Evolutionary conservation across 2,113 vertebrate species (phyloP).

Genomic region (Formicarius rufipectus): DNA sequence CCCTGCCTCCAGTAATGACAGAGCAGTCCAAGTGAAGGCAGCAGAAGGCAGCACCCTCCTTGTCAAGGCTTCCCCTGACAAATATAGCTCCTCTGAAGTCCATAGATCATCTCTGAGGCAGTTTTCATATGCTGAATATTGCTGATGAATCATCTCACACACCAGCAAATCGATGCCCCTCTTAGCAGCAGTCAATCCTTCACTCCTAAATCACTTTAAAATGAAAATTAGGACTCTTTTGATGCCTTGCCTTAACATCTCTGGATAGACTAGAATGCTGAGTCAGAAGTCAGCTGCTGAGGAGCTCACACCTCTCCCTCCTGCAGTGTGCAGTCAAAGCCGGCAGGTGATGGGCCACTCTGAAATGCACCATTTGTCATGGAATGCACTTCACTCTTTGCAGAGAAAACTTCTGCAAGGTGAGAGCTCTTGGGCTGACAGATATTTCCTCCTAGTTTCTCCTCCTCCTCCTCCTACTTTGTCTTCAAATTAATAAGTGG

Average conservation of each 20-base stretch:
- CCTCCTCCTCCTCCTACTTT: background rate
- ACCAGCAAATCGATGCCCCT: background rate
- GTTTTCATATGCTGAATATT: background rate
- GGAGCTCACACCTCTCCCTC: background rate
- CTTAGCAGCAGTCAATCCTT: background rate
- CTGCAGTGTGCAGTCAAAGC: background rate
- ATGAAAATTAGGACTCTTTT: background rate
- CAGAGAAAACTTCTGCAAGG: background rate
- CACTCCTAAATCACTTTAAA: background rate
- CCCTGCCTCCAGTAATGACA: background rate
- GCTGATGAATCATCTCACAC: background rate
- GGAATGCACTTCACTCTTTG: background rate
- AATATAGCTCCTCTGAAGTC: background rate
- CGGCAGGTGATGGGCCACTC: background rate
- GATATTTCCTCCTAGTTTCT: background rate
- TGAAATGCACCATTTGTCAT: background rate
- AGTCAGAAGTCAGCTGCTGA: background rate
- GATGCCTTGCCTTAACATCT: background rate
- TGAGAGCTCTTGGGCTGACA: background rate
- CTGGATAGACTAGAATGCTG: background rate
- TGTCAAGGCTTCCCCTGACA: background rate
- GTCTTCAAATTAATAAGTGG: background rate
- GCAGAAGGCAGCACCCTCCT: background rate
- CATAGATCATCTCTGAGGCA: background rate
- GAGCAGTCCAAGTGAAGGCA: background rate